A percentile compares a stretch with the other conserved stretches of the same genome.
These are phyloP conservation scores for Nyleta sp. DNA, from an alignment of 2,888 invertebrate genomes.

Conservation along the genomic window DNA sequence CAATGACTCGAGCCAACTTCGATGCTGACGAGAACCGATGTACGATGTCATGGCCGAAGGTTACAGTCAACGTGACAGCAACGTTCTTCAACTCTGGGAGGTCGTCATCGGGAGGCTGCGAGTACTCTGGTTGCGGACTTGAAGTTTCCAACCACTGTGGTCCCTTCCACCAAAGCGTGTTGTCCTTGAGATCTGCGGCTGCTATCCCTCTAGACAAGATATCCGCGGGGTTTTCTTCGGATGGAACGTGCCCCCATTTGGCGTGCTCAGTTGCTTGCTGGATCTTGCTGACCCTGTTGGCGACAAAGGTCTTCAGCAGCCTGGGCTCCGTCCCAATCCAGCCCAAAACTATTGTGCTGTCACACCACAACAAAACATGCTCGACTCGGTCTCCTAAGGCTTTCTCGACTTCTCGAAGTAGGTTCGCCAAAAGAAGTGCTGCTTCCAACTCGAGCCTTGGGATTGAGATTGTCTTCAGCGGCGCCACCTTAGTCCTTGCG, in stretches of 20 bases:
- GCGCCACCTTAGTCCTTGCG: neutral
- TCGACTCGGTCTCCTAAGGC: neutral
- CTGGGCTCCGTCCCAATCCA: neutral
- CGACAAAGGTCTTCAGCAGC: neutral
- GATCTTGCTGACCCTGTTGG: neutral
- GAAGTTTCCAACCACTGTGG: neutral
- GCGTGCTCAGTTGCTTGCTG: neutral
- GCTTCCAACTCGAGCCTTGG: neutral
- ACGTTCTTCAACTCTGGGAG: conserved; percentile 19
- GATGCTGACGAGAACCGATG: conserved; percentile 9
- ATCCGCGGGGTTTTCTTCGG: conserved; percentile 6
- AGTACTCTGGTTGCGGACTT: neutral
- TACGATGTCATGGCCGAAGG: neutral
- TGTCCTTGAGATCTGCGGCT: neutral
- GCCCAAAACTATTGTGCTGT: neutral
- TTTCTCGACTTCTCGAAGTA: neutral
- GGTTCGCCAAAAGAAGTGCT: neutral
- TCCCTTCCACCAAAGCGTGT: neutral
- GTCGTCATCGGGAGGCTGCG: neutral
- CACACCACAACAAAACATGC: neutral
- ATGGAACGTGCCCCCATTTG: neutral
- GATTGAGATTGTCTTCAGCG: neutral
- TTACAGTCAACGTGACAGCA: neutral
- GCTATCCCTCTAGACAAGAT: neutral
- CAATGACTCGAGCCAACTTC: conserved; percentile 10